These are phyloP conservation scores for Imbricaverruca yamaguchii DNA, from an alignment of 2,888 invertebrate genomes.

Conservation along the genomic window DNA sequence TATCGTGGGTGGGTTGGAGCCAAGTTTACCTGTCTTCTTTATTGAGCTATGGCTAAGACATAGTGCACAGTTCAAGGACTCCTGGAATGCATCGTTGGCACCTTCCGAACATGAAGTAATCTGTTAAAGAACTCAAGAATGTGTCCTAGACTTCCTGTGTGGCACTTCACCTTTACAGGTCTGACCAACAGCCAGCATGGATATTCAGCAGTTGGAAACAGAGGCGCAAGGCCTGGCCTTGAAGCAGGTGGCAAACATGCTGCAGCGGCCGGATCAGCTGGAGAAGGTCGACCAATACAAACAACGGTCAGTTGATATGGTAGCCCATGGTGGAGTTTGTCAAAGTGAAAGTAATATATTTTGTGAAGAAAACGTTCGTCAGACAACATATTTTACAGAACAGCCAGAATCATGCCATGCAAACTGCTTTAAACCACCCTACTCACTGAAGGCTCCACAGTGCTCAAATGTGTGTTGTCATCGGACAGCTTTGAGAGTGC, in stretches of 20 bases:
- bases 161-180: no score
- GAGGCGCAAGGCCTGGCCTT: slow-evolving; percentile 43
- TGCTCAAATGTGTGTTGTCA: neutral
- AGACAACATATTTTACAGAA: neutral
- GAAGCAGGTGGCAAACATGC: slow-evolving; percentile 69
- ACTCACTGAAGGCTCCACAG: neutral
- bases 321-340: no score
- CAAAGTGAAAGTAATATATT: neutral
- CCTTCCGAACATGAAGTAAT: no score
- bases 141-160: no score
- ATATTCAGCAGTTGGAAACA: slow-evolving; percentile 29
- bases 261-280: slow-evolving; percentile 88
- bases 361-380: neutral
- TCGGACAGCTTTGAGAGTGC: neutral
- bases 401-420: neutral
- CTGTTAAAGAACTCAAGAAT: no score
- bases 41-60: no score
- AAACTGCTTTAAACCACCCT: neutral
- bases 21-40: no score
- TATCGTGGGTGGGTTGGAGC: no score
- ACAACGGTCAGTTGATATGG: slow-evolving; percentile 43
- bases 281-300: slow-evolving; percentile 82
- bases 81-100: no score
- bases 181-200: neutral
- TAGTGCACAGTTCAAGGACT: no score